Evolutionary conservation across 2,888 invertebrate species (phyloP), one percentile per base, ranked within the genome.

Genomic region (Allacma fusca): DNA sequence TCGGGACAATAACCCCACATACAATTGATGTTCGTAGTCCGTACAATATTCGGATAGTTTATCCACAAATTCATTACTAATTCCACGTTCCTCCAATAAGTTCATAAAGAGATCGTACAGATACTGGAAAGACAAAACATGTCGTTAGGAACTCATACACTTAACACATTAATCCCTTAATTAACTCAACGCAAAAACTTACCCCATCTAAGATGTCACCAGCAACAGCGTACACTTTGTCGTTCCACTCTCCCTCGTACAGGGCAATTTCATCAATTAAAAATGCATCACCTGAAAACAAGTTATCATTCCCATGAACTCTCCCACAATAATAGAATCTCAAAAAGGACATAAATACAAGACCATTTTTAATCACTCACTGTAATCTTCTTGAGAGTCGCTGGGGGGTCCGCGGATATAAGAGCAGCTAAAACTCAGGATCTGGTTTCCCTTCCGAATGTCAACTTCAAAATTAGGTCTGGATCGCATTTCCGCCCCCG

Each of bases 151-250:
- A 71, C 44, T 64, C 21, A 59, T 67, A 26, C 23, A 43, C 13
- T 43, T 2, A 70, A 24, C 44, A 13, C 4, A 69, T 4, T 13
- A 69, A 7, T 34, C 28, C 28, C 4, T n/a, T 69, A 16, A 69
- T 43, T 16, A 16, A 9, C 29, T 16, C 12, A 21, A 34, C 24
- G 59, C 16, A 74, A 2, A 26, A 40, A 76, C 91, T 90, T 89
- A 96, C 96, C 85, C 96, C 97, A 88, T 98, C 98, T 75, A 98
- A 91, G 79, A 97, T 94, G 86, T 96, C 96, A 68, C 97, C 97
- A 78, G 95, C 93, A 9, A 97, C 96, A 2, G 95, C 92, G 85
- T 96, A 95, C 16, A 93, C 91, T 85, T 93, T 93, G 81, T 96
- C 95, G 79, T 91, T 92, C 91, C 93, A 94, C 84, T 95, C 94